Evolutionary conservation across 1,140 invertebrate species (phyloP).

Genomic region (Sminthurides bifidus): DNA sequence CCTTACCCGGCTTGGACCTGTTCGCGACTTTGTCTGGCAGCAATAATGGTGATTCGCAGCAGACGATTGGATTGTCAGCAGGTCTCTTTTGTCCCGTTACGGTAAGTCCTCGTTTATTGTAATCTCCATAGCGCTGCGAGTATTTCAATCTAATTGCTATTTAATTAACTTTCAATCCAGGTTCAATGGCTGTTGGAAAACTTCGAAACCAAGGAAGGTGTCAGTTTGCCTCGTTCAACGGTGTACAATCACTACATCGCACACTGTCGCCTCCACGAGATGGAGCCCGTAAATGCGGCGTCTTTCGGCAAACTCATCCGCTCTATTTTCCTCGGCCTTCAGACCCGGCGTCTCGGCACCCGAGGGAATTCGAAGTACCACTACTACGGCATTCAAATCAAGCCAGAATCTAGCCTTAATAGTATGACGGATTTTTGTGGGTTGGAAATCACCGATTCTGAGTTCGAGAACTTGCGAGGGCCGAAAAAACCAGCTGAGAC

Average conservation of each 20-base stretch:
- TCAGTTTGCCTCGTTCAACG: slow-evolving; percentile 48
- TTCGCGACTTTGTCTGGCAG: no score
- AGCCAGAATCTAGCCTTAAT: slow-evolving; percentile 3
- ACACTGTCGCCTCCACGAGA: slow-evolving; percentile 46
- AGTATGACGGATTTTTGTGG: background rate
- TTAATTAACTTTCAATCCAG: slow-evolving; percentile 32
- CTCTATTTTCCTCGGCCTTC: slow-evolving; percentile 48
- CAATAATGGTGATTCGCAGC: no score
- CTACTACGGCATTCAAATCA: slow-evolving; percentile 19
- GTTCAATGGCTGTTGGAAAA: slow-evolving; percentile 52
- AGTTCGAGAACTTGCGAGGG: background rate
- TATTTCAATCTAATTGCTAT: background rate
- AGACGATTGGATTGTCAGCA: background rate
- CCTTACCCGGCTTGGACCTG: no score
- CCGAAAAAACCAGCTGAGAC: background rate
- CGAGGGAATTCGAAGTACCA: slow-evolving; percentile 35
- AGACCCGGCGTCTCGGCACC: slow-evolving; percentile 49
- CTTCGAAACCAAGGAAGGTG: slow-evolving; percentile 51
- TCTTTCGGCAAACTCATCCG: slow-evolving; percentile 55
- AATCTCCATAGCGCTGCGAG: background rate
- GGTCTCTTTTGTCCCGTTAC: background rate
- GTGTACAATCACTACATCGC: slow-evolving; percentile 50
- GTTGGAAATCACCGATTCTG: background rate
- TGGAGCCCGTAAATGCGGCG: slow-evolving; percentile 54
- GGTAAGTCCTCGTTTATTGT: no score